Conservation (phyloP, 2,113 vertebrate genomes). For the Bos taurus region DNA sequence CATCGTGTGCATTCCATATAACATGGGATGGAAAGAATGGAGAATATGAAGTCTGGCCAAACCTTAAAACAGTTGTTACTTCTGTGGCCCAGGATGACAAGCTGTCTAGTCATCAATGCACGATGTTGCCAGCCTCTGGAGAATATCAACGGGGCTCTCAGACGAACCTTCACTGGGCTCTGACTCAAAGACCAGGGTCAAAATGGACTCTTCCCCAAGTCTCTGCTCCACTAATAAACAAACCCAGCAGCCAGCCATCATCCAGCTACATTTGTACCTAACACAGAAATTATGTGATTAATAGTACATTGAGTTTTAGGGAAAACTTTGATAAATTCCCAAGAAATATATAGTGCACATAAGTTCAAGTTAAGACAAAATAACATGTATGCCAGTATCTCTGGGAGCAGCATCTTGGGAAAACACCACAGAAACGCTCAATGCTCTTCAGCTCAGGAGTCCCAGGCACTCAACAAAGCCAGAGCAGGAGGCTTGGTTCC, state of each 20-base stretch:
- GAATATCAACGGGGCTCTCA: not conserved
- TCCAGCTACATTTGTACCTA: not conserved
- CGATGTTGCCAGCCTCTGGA: slow-evolving; percentile 41
- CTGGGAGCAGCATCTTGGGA: too few relatives aligned
- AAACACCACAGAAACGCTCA: not conserved
- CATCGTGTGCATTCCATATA: slow-evolving; percentile 41
- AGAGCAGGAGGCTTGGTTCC: not conserved
- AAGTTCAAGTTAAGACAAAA: not conserved
- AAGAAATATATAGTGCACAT: not conserved
- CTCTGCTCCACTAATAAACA: not conserved
- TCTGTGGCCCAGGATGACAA: slow-evolving; percentile 70
- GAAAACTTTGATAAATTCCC: not conserved
- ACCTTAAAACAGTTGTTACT: slow-evolving; percentile 61
- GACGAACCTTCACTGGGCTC: slow-evolving; percentile 10
- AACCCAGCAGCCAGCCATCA: not conserved
- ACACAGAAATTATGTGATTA: not conserved
- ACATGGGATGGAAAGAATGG: slow-evolving; percentile 64
- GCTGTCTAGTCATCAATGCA: slow-evolving; percentile 66
- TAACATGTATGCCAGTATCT: not conserved
- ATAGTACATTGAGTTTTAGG: not conserved
- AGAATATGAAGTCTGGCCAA: slow-evolving; percentile 70
- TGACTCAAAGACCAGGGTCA: slow-evolving; percentile 1
- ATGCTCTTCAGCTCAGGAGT: not conserved
- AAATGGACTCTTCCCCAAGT: not conserved
- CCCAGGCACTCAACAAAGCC: not conserved